These are phyloP conservation scores for pig (Sus scrofa) DNA, from an alignment of 2,113 vertebrate genomes.

Conservation along the genomic window T2T-Sscrofa CM000815.6:90122501-90123000, in stretches of 20 bases:
- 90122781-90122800: neutral
- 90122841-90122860: neutral
- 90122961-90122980: neutral
- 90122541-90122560: neutral
- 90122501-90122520: neutral
- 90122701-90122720: neutral
- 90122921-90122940: neutral
- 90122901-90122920: neutral
- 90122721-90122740: neutral
- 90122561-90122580: neutral
- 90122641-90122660: neutral
- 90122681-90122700: neutral
- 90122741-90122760: fast-evolving
- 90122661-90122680: neutral
- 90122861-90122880: neutral
- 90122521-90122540: neutral
- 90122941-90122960: neutral
- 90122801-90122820: neutral
- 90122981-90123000: fast-evolving
- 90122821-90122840: neutral
- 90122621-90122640: neutral
- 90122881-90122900: neutral
- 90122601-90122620: too few relatives aligned
- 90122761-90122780: neutral
- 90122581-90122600: too few relatives aligned